Conservation (phyloP, 1,140 invertebrate genomes). For the Latrodectus geometricus region DNA sequence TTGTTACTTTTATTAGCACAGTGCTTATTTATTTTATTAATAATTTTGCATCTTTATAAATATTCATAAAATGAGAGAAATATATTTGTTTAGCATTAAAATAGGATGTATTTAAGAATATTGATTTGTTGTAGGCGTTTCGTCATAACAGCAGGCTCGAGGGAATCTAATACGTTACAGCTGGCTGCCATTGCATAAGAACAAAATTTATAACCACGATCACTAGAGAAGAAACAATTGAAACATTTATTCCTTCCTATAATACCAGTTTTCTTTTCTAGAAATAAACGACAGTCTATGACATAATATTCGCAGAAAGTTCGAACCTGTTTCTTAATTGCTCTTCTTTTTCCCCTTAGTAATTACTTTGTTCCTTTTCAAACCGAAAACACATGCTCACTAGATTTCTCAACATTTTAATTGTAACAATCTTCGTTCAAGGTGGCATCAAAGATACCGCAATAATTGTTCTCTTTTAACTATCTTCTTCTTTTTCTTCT, state of each 20-base stretch:
- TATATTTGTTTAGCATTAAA: too few relatives aligned
- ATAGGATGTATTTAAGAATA: too few relatives aligned
- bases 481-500: slow-evolving; percentile 1
- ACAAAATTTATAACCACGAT: slow-evolving; percentile 32
- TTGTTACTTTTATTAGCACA: too few relatives aligned
- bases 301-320: slow-evolving; percentile 10
- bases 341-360: background rate
- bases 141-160: background rate
- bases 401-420: slow-evolving; percentile 23
- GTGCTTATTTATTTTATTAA: too few relatives aligned
- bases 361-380: background rate
- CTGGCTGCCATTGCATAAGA: slow-evolving; percentile 10
- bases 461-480: slow-evolving; percentile 9
- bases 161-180: background rate
- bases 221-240: slow-evolving; percentile 20
- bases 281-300: background rate
- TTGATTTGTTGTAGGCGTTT: background rate
- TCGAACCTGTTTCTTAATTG: background rate
- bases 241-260: slow-evolving; percentile 3
- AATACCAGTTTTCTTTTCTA: background rate
- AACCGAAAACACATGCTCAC: slow-evolving; percentile 30
- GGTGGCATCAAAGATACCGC: slow-evolving; percentile 14
- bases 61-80: too few relatives aligned
- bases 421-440: background rate
- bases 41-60: too few relatives aligned